Evolutionary conservation across 2,797 vertebrate species (phyloP), one percentile per base, ranked within the genome.

Genomic region (Phyllotis vaccarum): DNA sequence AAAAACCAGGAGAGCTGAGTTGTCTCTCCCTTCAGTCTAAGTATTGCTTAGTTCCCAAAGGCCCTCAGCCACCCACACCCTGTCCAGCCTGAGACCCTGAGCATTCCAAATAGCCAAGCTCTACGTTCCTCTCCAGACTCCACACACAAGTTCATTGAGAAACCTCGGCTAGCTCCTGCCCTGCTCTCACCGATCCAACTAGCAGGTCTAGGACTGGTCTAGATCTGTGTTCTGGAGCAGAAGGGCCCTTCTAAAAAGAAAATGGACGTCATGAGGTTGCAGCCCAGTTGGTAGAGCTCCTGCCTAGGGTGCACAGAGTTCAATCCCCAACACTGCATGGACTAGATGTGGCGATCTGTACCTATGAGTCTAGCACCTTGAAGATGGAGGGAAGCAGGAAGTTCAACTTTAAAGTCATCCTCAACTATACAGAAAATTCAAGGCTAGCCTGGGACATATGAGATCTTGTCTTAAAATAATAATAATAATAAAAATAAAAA

Each of bases 241-340:
- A 70, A 82, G 1, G 12, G 64, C 10, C n/a, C 29, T 0, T 29
- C 13, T 60, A 49, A 10, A 62, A 62, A 78, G 37, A 62, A 34
- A 17, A 29, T 1, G 5, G 60, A 3, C 49, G 16, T 3, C 14
- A 52, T 52, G 1, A 70, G 4, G 9, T 9, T 31, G 16, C 1
- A 31, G 49, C 52, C 31, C 52, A 34, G 68, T 11, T 19, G 49
- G 13, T 56, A 72, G 66, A 40, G 14, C 13, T 40, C 37, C 17
- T 74, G n/a, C n/a, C 17, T 31, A 21, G n/a, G 2, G 37, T 16
- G n/a, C 52, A 34, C 3, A 1, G 27, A 43, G 70, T 31, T 74
- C 68, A 74, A 2, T 58, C 24, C 27, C 49, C 2, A 19, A 19
- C 16, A 14, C 8, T 34, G 1, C 1, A 22, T 1, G 6, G 43